A percentile compares a stretch with the other conserved stretches of the same genome.
Conservation (phyloP, 2,113 vertebrate genomes). For the Rhinolophus ferrumequinum region DNA sequence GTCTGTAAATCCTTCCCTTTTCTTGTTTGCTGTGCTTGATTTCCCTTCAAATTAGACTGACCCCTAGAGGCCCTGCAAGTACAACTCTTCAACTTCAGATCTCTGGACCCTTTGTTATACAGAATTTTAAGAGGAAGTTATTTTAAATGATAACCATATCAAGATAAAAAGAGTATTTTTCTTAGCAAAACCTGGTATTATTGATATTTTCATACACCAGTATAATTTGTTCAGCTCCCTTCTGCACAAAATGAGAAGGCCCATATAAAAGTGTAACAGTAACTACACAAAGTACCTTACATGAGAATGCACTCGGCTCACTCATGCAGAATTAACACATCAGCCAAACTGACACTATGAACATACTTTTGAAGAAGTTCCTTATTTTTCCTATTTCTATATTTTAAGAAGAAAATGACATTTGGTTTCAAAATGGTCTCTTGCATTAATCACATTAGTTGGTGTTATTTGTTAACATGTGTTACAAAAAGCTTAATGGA, state of each 20-base stretch:
- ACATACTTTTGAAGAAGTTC: neutral
- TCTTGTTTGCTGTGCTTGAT: neutral
- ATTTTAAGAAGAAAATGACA: slow-evolving; percentile 36
- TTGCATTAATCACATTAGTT: neutral
- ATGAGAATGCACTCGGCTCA: neutral
- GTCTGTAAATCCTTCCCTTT: neutral
- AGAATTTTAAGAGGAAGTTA: neutral
- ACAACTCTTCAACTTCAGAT: neutral
- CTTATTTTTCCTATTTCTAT: neutral
- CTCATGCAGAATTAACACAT: neutral
- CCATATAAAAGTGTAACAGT: neutral
- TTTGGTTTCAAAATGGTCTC: neutral
- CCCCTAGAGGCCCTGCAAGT: neutral
- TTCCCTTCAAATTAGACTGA: slow-evolving; percentile 21
- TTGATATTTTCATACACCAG: neutral
- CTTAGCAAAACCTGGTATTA: neutral
- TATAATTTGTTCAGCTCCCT: neutral
- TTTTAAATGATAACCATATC: neutral
- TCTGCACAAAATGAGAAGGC: neutral
- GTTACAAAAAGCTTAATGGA: neutral
- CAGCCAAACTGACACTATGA: neutral
- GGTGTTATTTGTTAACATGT: neutral
- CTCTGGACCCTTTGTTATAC: accelerated
- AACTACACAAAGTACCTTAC: neutral
- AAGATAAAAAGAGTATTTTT: neutral